Conservation (phyloP, 2,888 invertebrate genomes). For the Mythimna albipuncta region DNA sequence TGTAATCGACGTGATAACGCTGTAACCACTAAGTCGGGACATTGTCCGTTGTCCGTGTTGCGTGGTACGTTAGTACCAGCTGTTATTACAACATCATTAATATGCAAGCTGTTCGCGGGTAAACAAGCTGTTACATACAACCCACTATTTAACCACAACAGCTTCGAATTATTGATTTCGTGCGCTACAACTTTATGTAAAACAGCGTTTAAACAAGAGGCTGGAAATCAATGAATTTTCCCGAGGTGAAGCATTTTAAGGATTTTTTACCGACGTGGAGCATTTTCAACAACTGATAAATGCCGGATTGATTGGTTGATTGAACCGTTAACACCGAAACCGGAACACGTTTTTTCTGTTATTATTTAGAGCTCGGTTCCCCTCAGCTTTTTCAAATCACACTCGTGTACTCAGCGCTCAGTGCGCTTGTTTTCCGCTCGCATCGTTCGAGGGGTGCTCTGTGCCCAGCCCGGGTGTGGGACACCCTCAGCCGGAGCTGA, state of each 20-base stretch:
- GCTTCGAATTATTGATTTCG: constrained; percentile 24
- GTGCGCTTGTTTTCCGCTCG: constrained; percentile 44
- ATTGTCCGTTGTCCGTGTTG: neutral
- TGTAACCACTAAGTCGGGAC: neutral
- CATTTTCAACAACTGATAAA: neutral
- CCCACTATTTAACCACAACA: constrained; percentile 2
- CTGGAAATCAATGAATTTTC: no score
- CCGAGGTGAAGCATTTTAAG: no score
- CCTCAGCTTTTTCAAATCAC: constrained; percentile 25
- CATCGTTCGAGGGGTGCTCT: constrained; percentile 24
- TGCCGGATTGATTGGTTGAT: constrained; percentile 14
- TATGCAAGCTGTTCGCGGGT: constrained; percentile 20
- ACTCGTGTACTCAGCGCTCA: constrained; percentile 34
- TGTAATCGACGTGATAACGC: no score
- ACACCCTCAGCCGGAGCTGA: constrained; percentile 34
- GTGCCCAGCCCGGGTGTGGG: neutral
- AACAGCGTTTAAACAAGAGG: neutral
- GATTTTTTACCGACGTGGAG: neutral
- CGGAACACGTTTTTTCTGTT: neutral
- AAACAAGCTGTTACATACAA: constrained; percentile 22
- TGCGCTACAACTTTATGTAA: neutral
- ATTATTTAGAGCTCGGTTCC: constrained; percentile 8
- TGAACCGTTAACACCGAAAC: constrained; percentile 11
- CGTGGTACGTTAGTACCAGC: constrained; percentile 34
- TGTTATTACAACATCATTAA: constrained; percentile 27